phyloP scores from a whole-genome alignment of 2,888 invertebrate genomes.

The Noctuana brunneofusca region DNA sequence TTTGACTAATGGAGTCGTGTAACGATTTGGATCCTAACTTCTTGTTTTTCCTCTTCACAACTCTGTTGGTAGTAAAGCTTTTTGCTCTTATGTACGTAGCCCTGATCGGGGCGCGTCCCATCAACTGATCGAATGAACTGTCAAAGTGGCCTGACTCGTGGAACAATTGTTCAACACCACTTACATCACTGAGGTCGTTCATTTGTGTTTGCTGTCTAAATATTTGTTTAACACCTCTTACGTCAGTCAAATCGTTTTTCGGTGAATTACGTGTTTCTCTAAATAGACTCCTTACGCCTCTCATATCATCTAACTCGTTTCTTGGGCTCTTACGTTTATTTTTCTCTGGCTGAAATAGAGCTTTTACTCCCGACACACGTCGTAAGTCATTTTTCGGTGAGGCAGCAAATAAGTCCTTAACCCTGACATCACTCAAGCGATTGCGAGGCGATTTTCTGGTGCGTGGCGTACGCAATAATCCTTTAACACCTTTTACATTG shows the following conservation, averaged over 20 bases:
- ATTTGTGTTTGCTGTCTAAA: constrained; percentile 46
- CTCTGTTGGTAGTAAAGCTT: constrained; percentile 49
- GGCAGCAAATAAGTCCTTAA: constrained; percentile 60
- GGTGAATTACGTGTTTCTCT: constrained; percentile 50
- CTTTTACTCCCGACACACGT: constrained; percentile 52
- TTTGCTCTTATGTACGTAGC: constrained; percentile 62
- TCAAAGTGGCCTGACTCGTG: constrained; percentile 49
- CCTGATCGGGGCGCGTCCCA: constrained; percentile 55
- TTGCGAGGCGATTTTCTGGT: constrained; percentile 59
- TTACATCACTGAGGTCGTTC: constrained; percentile 53
- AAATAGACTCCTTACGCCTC: constrained; percentile 64
- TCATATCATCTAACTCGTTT: constrained; percentile 63
- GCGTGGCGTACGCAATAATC: constrained; percentile 53
- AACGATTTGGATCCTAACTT: constrained; percentile 54
- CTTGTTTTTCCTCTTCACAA: constrained; percentile 42
- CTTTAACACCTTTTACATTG: constrained; percentile 54
- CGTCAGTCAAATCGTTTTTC: constrained; percentile 58
- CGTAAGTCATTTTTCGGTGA: constrained; percentile 57
- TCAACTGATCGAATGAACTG: constrained; percentile 54
- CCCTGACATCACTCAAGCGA: constrained; percentile 58
- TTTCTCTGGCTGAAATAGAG: constrained; percentile 46
- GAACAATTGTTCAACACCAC: constrained; percentile 66
- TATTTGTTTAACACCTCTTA: constrained; percentile 57
- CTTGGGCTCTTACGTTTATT: constrained; percentile 51
- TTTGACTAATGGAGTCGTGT: constrained; percentile 49